Evolutionary conservation across 2,797 vertebrate species (phyloP).

Genomic region (Takifugu rubripes): DNA sequence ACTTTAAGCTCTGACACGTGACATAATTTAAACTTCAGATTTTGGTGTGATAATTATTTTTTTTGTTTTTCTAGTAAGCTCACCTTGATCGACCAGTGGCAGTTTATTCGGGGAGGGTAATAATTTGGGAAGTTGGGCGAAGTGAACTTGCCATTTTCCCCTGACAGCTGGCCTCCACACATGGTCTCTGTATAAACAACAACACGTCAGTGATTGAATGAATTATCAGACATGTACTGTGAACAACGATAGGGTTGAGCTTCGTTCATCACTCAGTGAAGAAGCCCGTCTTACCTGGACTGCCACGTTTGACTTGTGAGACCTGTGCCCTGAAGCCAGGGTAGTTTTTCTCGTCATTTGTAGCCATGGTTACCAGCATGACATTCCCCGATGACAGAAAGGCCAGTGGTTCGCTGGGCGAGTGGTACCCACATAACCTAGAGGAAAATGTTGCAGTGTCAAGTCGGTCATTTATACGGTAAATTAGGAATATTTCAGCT

Average conservation of each 20-base stretch:
- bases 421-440: constrained; percentile 86
- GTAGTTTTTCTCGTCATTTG: constrained; percentile 72
- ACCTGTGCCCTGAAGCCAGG: constrained; percentile 86
- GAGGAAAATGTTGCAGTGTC: not conserved
- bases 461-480: not conserved
- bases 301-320: constrained; percentile 72
- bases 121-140: constrained; percentile 88
- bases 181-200: constrained; percentile 20
- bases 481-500: too few species aligned
- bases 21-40: too few species aligned
- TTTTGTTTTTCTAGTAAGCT: constrained; percentile 16
- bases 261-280: rapidly evolving
- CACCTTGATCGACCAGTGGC: constrained; percentile 88
- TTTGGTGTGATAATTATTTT: not conserved
- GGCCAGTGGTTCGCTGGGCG: constrained; percentile 82
- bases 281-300: constrained; percentile 57
- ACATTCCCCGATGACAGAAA: constrained; percentile 93
- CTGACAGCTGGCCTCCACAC: constrained; percentile 77
- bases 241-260: not conserved
- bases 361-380: constrained; percentile 85
- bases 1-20: too few species aligned
- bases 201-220: not conserved
- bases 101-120: constrained; percentile 79
- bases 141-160: constrained; percentile 69
- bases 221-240: not conserved